Evolutionary conservation across 2,797 vertebrate species (phyloP), one percentile per base, ranked within the genome.

Genomic region (Cryptoblepharus egeriae): DNA sequence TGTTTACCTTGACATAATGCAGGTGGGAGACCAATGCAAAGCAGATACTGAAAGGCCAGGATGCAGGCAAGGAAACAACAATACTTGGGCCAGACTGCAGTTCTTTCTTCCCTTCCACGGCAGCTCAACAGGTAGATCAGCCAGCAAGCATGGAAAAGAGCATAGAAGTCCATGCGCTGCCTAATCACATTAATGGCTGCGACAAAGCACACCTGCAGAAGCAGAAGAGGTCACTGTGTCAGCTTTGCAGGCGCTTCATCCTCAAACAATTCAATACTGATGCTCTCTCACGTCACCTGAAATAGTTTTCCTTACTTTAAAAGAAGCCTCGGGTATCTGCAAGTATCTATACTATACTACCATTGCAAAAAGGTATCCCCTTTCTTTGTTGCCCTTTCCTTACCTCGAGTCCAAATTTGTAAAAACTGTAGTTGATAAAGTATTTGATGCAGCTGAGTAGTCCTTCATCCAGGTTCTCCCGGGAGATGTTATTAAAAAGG

Each of bases 341-440:
- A 45, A 9, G 32, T 16, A n/a, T 4, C 12, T 49, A 49, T 45
- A 49, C 6, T 49, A 30, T 28, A 65, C 30, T 65, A 20, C 12
- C 0, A 2, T 57, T 79, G 57, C 6, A 45, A 9, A 45, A 32
- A 26, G 1, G 3, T 8, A 22, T 37, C 9, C 9, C 65, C 2
- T 13, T 80, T 1, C 1, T 32, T 75, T 81, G 39, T 42, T 30
- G 70, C 0, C 28, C 35, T 57, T 75, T 87, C 52, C 65, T 93
- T 86, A 96, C 96, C 96, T 97, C 96, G 15, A 97, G 90, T 61
- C 96, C 95, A 91, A 96, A 97, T 86, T 95, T 96, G 85, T 97
- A 96, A 94, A 94, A 96, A 81, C 90, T 93, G 60, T 94, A 96
- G 92, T 96, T 97, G 83, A 95, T 79, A 80, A 96, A 97, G 83